These are phyloP conservation scores for Linyphia triangularis DNA, from an alignment of 2,888 invertebrate species.

Conservation along the genomic window DNA sequence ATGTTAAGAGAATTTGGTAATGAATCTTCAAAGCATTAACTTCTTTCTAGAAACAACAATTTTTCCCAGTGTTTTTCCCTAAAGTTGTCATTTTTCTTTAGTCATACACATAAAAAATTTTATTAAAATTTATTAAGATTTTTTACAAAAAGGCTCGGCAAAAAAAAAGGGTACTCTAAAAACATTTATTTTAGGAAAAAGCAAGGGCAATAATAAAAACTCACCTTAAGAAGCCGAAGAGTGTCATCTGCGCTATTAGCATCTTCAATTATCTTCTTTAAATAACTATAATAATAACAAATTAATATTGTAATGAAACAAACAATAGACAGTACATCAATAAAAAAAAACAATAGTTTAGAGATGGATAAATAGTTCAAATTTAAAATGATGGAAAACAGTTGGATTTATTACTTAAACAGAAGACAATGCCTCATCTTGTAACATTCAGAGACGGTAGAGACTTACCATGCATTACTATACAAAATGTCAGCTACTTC, in stretches of 20 bases:
- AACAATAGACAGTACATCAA: too few species aligned
- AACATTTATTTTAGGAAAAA: too few species aligned
- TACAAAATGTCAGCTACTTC: constrained; percentile 91
- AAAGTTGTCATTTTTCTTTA: too few species aligned
- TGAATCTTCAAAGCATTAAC: too few species aligned
- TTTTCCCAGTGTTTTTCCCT: too few species aligned
- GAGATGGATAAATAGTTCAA: not conserved
- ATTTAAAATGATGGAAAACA: not conserved
- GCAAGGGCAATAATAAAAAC: not conserved
- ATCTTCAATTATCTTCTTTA: constrained; percentile 97
- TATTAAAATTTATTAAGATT: too few species aligned
- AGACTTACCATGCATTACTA: constrained; percentile 86
- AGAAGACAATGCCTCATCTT: not conserved
- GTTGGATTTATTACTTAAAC: not conserved
- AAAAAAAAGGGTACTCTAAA: too few species aligned
- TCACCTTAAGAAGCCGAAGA: constrained; percentile 85
- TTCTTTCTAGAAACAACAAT: too few species aligned
- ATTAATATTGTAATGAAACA: not conserved
- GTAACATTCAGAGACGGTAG: not conserved
- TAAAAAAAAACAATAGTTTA: too few species aligned
- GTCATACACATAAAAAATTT: too few species aligned
- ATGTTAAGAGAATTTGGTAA: too few species aligned
- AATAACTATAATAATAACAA: constrained; percentile 83
- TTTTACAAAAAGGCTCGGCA: too few species aligned
- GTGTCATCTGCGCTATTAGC: constrained; percentile 95